Evolutionary conservation across 1,140 invertebrate genomes (phyloP).

Genomic region (Maniola jurtina): DNA sequence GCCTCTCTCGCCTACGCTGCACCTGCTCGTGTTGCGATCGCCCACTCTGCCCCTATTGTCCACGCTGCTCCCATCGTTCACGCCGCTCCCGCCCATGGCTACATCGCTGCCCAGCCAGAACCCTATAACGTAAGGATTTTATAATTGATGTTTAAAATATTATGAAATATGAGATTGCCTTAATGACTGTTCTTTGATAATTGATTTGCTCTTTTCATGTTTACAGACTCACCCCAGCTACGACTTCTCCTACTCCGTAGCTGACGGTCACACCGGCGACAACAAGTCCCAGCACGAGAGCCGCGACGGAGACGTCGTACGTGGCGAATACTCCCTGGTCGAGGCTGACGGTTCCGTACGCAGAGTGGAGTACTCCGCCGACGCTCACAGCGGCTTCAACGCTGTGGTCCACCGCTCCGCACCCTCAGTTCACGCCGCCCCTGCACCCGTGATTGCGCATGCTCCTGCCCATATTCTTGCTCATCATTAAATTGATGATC

Average conservation of each 20-base stretch:
- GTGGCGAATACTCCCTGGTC: constrained; percentile 77
- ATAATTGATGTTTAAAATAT: too few species aligned
- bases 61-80: constrained; percentile 68
- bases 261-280: constrained; percentile 41
- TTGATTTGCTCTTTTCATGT: neutral
- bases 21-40: constrained; percentile 34
- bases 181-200: too few species aligned
- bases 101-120: constrained; percentile 30
- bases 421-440: constrained; percentile 42
- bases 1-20: constrained; percentile 49
- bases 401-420: constrained; percentile 79
- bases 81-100: constrained; percentile 60
- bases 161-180: too few species aligned
- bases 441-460: constrained; percentile 16
- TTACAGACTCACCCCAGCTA: constrained; percentile 36
- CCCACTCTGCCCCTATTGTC: constrained; percentile 7
- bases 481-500: constrained; percentile 22
- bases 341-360: constrained; percentile 78
- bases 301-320: constrained; percentile 74
- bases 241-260: constrained; percentile 42
- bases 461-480: constrained; percentile 21
- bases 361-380: constrained; percentile 77
- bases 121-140: constrained; percentile 47
- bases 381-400: constrained; percentile 79
- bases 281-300: constrained; percentile 45